Evolutionary conservation across 2,113 vertebrate genomes (phyloP), one percentile per base, ranked within the genome.

Genomic region (Cyprinus carpio): DNA sequence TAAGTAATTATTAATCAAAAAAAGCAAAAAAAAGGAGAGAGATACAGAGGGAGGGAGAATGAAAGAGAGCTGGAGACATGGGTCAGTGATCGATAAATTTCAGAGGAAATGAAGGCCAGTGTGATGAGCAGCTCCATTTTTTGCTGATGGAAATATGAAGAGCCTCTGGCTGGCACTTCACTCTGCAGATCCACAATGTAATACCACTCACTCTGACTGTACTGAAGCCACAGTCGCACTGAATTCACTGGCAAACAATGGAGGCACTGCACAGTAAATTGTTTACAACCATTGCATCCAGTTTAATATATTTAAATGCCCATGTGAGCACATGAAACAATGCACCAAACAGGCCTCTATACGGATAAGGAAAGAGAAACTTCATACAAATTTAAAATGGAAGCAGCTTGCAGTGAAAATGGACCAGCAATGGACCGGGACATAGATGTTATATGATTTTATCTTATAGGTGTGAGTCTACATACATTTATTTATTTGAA

Each of bases 21-120:
- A 12, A 71, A 13, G 20, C 34, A 29, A 46, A 69, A 31, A 29
- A 46, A 69, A 31, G 27, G 27, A 84, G 43, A 46, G 25, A 82
- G 65, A 18, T 3, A 79, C 31, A 12, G 67, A 40, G 29, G 29
- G 65, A 67, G 16, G 60, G 65, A 54, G 13, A 82, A 6, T 4
- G 27, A 74, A 43, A 83, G 27, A 71, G n/a, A 86, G 67, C 11
- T 49, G 18, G 31, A 34, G 54, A 75, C 31, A 62, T 37, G 78
- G 84, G 54, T 83, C 74, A 87, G 25, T 74, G 54, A 74, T 74
- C 56, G 78, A 85, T 85, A 25, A 49, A 80, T 29, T 85, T 65
- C 58, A 40, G 60, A 69, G 67, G 72, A 86, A 80, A 71, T n/a
- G 58, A 64, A 64, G 16, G 49, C 18, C 72, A 85, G 83, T 82